Evolutionary conservation across 2,888 invertebrate genomes (phyloP).

Genomic region (Sarcophaga caerulescens): DNA sequence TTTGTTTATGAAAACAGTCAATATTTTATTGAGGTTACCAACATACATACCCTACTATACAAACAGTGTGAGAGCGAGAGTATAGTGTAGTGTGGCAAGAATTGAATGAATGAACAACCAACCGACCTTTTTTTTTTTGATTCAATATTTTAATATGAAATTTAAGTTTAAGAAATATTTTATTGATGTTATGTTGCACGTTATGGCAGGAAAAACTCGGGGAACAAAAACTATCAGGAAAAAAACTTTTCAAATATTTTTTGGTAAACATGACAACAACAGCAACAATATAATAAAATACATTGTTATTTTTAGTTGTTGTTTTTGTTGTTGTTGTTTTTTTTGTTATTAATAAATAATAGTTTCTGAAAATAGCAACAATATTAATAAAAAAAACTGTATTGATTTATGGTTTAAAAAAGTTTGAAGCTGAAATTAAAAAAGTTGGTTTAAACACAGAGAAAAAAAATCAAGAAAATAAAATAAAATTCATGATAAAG

Average conservation of each 20-base stretch:
- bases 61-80: too few relatives aligned
- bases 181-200: conserved; percentile 36
- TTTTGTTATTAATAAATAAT: conserved; percentile 34
- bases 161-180: conserved; percentile 41
- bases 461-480: too few relatives aligned
- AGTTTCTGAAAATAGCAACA: background rate
- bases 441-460: background rate
- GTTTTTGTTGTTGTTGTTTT: background rate
- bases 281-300: conserved; percentile 43
- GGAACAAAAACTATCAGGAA: background rate
- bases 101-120: background rate
- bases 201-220: conserved; percentile 6
- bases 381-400: background rate
- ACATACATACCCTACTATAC: too few relatives aligned
- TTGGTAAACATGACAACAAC: conserved; percentile 57
- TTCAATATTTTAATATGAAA: background rate
- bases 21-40: conserved; percentile 54
- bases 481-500: too few relatives aligned
- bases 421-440: background rate
- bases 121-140: background rate
- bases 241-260: conserved; percentile 58
- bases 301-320: background rate
- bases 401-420: conserved; percentile 21
- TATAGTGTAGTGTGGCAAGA: background rate
- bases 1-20: conserved; percentile 51